Conservation (phyloP, 2,113 vertebrate species). For the Lontra canadensis region DNA sequence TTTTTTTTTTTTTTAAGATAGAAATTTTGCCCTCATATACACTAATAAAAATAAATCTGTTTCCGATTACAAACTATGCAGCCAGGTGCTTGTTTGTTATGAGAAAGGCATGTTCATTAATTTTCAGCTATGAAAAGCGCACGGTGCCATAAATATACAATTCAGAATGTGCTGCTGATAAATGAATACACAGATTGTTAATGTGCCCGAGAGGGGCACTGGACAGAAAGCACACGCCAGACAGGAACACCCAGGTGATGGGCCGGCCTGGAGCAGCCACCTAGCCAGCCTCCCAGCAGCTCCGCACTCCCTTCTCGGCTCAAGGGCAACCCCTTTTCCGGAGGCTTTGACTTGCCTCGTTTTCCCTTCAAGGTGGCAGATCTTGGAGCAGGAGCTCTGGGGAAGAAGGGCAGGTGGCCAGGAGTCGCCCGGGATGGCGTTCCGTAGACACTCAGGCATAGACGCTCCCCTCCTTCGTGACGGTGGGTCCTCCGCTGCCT, state of each 20-base stretch:
- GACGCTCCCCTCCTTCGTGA: rapidly evolving
- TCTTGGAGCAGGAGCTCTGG: neutral
- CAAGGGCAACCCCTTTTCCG: conserved; percentile 77
- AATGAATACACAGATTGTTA: conserved; percentile 99
- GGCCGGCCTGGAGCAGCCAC: conserved; percentile 83
- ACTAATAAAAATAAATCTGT: conserved; percentile 99
- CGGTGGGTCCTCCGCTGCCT: rapidly evolving
- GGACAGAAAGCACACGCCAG: conserved; percentile 92
- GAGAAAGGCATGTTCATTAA: conserved; percentile 99
- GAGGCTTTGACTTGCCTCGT: conserved; percentile 70
- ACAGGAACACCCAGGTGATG: conserved; percentile 89
- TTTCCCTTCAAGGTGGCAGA: neutral
- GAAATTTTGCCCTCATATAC: conserved; percentile 93
- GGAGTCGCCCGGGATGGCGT: neutral
- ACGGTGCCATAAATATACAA: conserved; percentile 98
- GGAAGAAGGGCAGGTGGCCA: neutral
- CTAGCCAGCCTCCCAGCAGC: conserved; percentile 81
- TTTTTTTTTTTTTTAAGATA: conserved; percentile 71
- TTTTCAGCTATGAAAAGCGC: conserved; percentile 99
- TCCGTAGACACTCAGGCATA: neutral
- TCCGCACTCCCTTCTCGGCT: conserved; percentile 69
- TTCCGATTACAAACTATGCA: conserved; percentile 99
- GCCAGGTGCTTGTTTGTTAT: conserved; percentile 99
- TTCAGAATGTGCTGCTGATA: conserved; percentile 98
- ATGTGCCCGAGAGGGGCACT: conserved; percentile 96